phyloP scores from a whole-genome alignment of 2,113 vertebrate species.

The Solea solea region DNA sequence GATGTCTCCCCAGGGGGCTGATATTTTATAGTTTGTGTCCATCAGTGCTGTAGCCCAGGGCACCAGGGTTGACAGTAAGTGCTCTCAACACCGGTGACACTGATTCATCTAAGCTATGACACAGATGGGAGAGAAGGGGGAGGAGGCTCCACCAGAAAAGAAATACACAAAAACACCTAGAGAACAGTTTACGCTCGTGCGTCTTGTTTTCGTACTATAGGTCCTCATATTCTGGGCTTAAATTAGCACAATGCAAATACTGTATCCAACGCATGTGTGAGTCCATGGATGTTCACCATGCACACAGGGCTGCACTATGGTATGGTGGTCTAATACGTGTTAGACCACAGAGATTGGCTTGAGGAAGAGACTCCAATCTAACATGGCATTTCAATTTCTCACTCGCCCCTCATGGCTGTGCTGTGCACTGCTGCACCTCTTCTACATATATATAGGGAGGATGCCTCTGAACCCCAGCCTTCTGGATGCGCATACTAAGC shows the following conservation, averaged over 20 bases:
- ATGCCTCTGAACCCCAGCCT: conserved; percentile 75
- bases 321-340: conserved; percentile 38
- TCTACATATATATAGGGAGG: conserved; percentile 84
- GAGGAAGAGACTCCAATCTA: conserved; percentile 77
- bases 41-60: conserved; percentile 84
- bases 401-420: conserved; percentile 69
- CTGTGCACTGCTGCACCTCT: conserved; percentile 73
- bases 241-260: conserved; percentile 2
- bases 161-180: conserved; percentile 35
- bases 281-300: conserved; percentile 14
- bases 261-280: neutral
- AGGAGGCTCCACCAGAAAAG: conserved; percentile 28
- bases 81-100: conserved; percentile 86
- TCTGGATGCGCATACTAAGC: conserved; percentile 84
- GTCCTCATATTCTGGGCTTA: conserved; percentile 6
- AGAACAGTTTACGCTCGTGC: conserved; percentile 13
- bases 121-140: conserved; percentile 74
- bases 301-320: conserved; percentile 30
- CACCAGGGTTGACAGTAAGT: conserved; percentile 86
- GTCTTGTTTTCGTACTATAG: neutral
- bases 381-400: conserved; percentile 83
- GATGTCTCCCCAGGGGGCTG: conserved; percentile 84
- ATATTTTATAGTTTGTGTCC: conserved; percentile 90
- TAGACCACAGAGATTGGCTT: conserved; percentile 56
- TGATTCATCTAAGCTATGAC: conserved; percentile 86